A percentile compares a stretch with the other conserved stretches of the same genome.
Evolutionary conservation across 2,797 vertebrate genomes (phyloP).

Genomic region (Malurus splendens): DNA sequence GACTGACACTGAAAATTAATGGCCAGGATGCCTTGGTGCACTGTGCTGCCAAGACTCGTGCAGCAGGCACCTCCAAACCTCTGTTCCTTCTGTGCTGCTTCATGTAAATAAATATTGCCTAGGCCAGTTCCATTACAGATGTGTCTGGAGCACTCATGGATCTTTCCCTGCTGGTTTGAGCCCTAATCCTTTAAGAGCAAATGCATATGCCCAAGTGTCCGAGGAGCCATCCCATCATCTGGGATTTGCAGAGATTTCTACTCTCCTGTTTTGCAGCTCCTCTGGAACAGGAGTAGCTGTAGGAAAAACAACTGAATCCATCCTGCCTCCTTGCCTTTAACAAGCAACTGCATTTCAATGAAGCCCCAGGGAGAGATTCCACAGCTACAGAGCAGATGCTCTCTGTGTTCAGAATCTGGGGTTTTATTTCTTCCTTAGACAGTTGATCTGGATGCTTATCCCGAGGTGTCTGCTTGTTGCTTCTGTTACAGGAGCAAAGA

Average conservation of each 20-base stretch:
- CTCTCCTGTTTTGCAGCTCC: background rate
- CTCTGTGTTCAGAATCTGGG: background rate
- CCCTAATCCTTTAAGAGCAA: background rate
- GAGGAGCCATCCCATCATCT: background rate
- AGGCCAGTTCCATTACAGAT: background rate
- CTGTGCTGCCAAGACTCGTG: background rate
- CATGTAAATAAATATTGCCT: background rate
- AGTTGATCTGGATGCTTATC: background rate
- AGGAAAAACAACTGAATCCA: background rate
- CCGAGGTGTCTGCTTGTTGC: background rate
- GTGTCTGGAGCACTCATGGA: background rate
- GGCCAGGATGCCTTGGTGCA: background rate
- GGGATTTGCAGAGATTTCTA: background rate
- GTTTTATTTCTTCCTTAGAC: background rate
- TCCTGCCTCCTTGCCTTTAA: background rate
- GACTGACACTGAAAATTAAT: background rate
- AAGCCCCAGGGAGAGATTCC: background rate
- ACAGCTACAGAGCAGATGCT: background rate
- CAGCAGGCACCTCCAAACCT: background rate
- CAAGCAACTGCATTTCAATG: background rate
- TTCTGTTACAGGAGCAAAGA: background rate
- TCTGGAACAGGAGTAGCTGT: background rate
- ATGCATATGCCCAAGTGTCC: background rate
- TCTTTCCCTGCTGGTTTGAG: background rate
- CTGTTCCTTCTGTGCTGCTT: background rate